phyloP scores from a whole-genome alignment of 2,113 vertebrate genomes.

The Triplophysa rosa region DNA sequence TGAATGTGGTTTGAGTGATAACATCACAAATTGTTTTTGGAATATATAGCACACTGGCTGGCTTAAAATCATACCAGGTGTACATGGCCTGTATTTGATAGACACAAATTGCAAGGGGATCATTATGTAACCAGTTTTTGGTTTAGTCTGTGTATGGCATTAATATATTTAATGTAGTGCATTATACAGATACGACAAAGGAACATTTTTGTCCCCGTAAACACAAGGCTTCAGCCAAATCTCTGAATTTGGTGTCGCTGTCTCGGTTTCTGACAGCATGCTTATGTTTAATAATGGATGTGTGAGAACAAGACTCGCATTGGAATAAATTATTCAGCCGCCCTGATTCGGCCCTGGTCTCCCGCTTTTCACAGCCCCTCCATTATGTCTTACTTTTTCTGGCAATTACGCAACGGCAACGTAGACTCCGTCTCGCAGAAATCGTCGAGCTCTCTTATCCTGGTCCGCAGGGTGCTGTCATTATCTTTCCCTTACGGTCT shows the following conservation, averaged over 20 bases:
- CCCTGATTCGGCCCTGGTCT: not conserved
- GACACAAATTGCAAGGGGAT: too few relatives aligned
- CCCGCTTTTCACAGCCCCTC: not conserved
- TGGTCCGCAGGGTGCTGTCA: conserved; percentile 32
- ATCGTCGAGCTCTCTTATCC: conserved; percentile 44
- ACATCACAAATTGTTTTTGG: too few relatives aligned
- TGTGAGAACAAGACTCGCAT: conserved; percentile 38
- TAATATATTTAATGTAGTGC: not conserved
- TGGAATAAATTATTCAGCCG: conserved; percentile 51
- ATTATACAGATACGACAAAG: conserved; percentile 2
- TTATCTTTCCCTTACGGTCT: conserved; percentile 9
- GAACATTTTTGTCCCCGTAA: conserved; percentile 11
- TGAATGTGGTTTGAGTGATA: too few relatives aligned
- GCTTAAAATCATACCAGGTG: too few relatives aligned
- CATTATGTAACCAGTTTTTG: too few relatives aligned
- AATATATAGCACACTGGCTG: too few relatives aligned
- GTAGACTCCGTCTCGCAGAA: conserved; percentile 1
- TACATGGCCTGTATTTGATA: too few relatives aligned
- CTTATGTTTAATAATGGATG: conserved; percentile 54
- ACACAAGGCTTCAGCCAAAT: conserved; percentile 26
- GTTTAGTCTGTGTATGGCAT: too few relatives aligned
- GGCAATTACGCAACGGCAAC: conserved; percentile 8
- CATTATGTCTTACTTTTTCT: conserved; percentile 20
- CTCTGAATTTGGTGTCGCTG: conserved; percentile 7
- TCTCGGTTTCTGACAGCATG: conserved; percentile 45